These are phyloP conservation scores for Otus sunia DNA, from an alignment of 2,113 vertebrate genomes.

Conservation along the genomic window DNA sequence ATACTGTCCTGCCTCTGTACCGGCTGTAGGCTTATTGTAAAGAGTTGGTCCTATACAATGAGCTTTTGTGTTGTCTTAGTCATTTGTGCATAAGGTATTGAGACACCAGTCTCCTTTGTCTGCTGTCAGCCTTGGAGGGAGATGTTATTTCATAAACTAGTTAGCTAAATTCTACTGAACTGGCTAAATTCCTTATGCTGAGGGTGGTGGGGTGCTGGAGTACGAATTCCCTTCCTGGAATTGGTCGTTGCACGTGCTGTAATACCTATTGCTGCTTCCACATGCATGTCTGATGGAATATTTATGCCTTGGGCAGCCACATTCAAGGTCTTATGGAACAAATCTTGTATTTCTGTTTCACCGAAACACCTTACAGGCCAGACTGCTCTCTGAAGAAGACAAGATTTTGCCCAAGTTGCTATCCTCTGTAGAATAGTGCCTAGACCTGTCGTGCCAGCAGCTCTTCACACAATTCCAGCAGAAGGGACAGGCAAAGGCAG, in stretches of 20 bases:
- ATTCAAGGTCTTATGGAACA: not conserved
- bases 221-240: not conserved
- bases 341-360: not conserved
- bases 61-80: not conserved
- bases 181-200: not conserved
- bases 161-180: not conserved
- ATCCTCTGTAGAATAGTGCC: not conserved
- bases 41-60: not conserved
- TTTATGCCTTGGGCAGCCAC: not conserved
- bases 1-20: not conserved
- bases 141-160: not conserved
- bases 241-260: not conserved
- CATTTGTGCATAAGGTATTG: not conserved
- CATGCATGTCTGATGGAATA: not conserved
- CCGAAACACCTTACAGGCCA: not conserved
- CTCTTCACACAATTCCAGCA: not conserved
- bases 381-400: not conserved
- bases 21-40: not conserved
- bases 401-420: not conserved
- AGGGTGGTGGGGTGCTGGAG: not conserved
- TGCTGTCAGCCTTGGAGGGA: not conserved
- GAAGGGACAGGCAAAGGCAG: not conserved
- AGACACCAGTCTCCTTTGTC: not conserved
- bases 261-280: not conserved
- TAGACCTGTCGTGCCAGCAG: not conserved